These are phyloP conservation scores for Cetonia aurata DNA, from an alignment of 2,888 invertebrate species.

Conservation along the genomic window DNA sequence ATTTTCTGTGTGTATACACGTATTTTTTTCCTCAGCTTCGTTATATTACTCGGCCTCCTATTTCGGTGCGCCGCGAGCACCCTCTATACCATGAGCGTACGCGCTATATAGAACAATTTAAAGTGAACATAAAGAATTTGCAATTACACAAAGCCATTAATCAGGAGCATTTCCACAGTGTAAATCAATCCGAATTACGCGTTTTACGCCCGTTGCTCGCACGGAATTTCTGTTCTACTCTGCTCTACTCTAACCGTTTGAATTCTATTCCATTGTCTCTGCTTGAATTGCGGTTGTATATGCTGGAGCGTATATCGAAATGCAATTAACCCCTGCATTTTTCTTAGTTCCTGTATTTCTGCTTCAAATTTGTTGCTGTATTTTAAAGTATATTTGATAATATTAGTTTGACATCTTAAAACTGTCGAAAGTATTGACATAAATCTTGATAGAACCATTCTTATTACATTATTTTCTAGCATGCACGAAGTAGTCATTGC, in stretches of 20 bases:
- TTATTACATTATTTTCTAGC: no score
- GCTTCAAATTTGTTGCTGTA: no score
- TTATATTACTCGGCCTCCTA: constrained; percentile 4
- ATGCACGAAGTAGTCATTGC: no score
- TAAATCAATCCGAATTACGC: constrained; percentile 66
- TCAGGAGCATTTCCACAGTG: constrained; percentile 63
- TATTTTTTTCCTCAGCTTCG: constrained; percentile 17
- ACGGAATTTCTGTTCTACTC: constrained; percentile 58
- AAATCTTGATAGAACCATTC: no score
- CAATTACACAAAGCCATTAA: constrained; percentile 65
- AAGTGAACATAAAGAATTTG: constrained; percentile 64
- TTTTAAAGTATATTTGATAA: no score
- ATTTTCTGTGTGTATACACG: constrained; percentile 10
- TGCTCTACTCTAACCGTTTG: constrained; percentile 50
- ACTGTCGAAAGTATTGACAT: no score
- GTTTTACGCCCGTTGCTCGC: constrained; percentile 62
- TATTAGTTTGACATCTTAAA: no score
- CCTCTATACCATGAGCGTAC: not conserved
- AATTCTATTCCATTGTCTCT: constrained; percentile 49
- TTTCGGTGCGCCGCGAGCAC: constrained; percentile 7
- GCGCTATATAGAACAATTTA: constrained; percentile 47
- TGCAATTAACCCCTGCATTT: not conserved
- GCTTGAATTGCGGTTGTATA: constrained; percentile 29
- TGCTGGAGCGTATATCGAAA: constrained; percentile 6
- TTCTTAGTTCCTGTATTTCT: not conserved